Base-by-base conservation (phyloP, 2,888 invertebrate species). In the Cantharis flavilabris region DNA sequence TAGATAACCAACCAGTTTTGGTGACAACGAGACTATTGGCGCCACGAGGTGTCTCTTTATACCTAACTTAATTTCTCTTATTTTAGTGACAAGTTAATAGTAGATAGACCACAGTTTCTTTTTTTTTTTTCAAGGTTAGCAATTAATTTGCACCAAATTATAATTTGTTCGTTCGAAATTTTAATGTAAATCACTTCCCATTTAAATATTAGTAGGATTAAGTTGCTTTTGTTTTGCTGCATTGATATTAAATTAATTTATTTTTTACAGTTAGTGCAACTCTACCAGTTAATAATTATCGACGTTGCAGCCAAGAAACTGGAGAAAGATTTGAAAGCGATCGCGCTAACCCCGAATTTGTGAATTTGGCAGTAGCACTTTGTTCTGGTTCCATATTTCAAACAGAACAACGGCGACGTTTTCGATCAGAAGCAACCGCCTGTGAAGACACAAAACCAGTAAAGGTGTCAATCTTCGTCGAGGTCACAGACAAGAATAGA, bases 401-500 rank as follows among this genome's bases (percentile, higher is more conserved):
- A 77, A 20, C 81, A 80, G 69, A 79, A 79, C 79, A 83, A 82
- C 82, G 83, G 79, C 78, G 80, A 3, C 80, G 81, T 73, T 78
- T 81, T 65, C 76, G 79, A 69, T 85, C 85, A 5, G 84, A 84
- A 80, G 84, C 84, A 20, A 84, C 85, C 2, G 83, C 81, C 75
- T 83, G 83, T 76, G 84, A 86, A 28, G 85, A 85, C 73, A 80
- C 81, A 9, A 86, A 85, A 81, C 82, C 82, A 76, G 81, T 83
- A 62, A 82, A 81, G 72, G 83, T 83, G 30, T 79, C 83, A 70
- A 80, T 80, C 3, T 71, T 74, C 30, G 82, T 82, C 20, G 82
- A 83, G 72, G 81, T 82, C 33, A 78, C 81, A 71, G 79, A 79
- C 73, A 80, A 80, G 73, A 80, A 86, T 79, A 86, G 86, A 86